Evolutionary conservation across 2,113 vertebrate species (phyloP).

Genomic region (Lethenteron camtschaticum): DNA sequence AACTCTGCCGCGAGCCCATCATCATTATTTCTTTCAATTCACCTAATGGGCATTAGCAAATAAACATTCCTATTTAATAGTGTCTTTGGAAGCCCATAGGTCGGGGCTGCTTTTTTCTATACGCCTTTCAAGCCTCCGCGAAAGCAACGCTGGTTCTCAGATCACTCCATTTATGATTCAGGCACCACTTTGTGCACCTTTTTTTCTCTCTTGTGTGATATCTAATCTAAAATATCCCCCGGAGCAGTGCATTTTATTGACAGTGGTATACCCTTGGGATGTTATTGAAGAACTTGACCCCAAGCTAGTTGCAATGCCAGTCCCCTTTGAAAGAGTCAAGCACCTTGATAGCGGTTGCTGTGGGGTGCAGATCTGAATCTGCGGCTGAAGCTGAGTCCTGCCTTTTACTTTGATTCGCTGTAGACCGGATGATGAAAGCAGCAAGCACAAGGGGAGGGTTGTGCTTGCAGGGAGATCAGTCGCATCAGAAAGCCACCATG

Average conservation of each 20-base stretch:
- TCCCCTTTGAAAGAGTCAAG: constrained; percentile 4
- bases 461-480: no score
- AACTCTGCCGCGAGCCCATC: constrained; percentile 3
- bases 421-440: constrained; percentile 1
- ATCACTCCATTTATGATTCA: constrained; percentile 2
- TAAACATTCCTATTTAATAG: neutral
- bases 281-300: constrained; percentile 4
- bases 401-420: constrained; percentile 4
- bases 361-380: constrained; percentile 3
- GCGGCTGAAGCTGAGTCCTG: neutral
- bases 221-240: constrained; percentile 3
- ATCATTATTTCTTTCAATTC: constrained; percentile 3
- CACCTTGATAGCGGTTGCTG: constrained; percentile 2
- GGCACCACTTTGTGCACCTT: neutral
- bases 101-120: constrained; percentile 1
- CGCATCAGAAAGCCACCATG: no score
- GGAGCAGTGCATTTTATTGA: constrained; percentile 1
- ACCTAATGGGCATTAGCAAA: constrained; percentile 1
- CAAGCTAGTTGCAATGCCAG: neutral
- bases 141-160: constrained; percentile 1
- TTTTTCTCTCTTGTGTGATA: neutral
- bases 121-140: neutral
- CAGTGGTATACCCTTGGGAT: neutral
- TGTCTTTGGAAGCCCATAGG: neutral
- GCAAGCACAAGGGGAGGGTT: no score